A percentile compares a stretch with the other conserved stretches of the same genome.
Conservation (phyloP, 2,113 vertebrate species). For the Crotalus horridus region DNA sequence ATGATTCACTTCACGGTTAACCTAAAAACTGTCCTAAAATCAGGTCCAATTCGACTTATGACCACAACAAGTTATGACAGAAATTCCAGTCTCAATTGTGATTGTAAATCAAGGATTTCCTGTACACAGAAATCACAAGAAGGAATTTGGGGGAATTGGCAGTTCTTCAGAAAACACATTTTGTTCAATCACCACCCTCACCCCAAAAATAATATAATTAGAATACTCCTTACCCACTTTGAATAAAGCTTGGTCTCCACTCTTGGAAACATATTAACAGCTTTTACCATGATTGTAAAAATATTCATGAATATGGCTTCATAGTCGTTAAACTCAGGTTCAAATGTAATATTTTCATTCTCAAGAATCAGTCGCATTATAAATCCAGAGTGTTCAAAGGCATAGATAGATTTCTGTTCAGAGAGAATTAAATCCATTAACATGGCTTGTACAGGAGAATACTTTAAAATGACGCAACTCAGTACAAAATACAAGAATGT, state of each 20-base stretch:
- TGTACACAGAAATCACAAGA: background rate
- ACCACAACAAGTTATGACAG: background rate
- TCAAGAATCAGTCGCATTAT: slow-evolving; percentile 78
- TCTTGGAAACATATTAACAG: slow-evolving; percentile 76
- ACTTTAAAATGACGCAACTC: background rate
- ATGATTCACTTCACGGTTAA: background rate
- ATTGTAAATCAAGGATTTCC: background rate
- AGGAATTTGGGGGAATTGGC: background rate
- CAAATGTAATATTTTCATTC: slow-evolving; percentile 73
- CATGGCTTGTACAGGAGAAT: background rate
- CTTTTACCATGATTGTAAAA: slow-evolving; percentile 78
- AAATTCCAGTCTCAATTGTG: background rate
- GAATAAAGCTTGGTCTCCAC: slow-evolving; percentile 81
- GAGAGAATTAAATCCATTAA: background rate
- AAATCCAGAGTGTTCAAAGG: slow-evolving; percentile 77
- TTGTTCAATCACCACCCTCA: background rate
- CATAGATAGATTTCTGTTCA: slow-evolving; percentile 71
- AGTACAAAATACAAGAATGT: background rate
- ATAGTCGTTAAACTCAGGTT: slow-evolving; percentile 77
- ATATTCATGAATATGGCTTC: slow-evolving; percentile 72
- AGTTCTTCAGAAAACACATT: background rate
- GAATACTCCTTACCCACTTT: slow-evolving; percentile 75
- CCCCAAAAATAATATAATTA: background rate
- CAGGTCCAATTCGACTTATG: background rate
- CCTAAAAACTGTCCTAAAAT: background rate